These are phyloP conservation scores for Anguilla obscura DNA, from an alignment of 2,797 vertebrate species.

Conservation along the genomic window DNA sequence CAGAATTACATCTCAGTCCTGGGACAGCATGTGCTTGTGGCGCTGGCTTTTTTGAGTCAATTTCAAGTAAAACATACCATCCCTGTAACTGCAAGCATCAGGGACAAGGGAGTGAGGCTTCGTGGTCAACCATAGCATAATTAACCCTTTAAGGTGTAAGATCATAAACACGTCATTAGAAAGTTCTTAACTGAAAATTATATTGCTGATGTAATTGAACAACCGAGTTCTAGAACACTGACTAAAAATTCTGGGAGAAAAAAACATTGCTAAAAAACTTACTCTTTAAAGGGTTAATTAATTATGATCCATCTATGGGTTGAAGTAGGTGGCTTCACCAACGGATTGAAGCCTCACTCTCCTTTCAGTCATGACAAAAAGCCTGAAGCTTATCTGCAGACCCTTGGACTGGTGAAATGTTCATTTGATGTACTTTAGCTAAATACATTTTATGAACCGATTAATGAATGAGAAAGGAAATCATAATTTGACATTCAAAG, in stretches of 20 bases:
- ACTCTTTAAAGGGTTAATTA: neutral
- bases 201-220: too few relatives aligned
- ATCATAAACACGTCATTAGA: too few relatives aligned
- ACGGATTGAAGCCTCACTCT: neutral
- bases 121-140: neutral
- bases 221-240: too few relatives aligned
- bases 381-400: constrained; percentile 2
- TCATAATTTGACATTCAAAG: neutral
- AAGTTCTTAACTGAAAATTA: too few relatives aligned
- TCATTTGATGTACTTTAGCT: constrained; percentile 10
- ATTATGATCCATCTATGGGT: neutral
- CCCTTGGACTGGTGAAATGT: neutral
- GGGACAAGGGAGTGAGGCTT: neutral
- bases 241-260: too few relatives aligned
- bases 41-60: neutral
- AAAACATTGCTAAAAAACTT: neutral
- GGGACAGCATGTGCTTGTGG: neutral
- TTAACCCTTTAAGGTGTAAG: neutral
- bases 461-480: neutral
- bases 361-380: neutral
- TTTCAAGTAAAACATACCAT: neutral
- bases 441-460: neutral
- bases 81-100: neutral
- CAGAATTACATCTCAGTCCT: neutral
- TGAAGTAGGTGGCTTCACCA: neutral